Evolutionary conservation across 2,113 vertebrate genomes (phyloP), one percentile per base, ranked within the genome.

Genomic region (Nesoenas mayeri): DNA sequence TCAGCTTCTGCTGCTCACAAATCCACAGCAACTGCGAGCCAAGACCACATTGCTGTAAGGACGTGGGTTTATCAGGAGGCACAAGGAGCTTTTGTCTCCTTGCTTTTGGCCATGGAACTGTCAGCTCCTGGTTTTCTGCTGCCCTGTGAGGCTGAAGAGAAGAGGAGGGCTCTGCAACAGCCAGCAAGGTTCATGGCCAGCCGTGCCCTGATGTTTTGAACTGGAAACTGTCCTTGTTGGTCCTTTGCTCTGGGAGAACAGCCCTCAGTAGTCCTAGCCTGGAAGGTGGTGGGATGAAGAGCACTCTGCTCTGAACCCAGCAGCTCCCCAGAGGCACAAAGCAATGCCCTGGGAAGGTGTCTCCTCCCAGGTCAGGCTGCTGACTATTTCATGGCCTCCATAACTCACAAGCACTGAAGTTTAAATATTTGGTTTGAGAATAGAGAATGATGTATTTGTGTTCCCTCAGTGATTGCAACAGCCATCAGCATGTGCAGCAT

Each of bases 401-500:
- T 62, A 88, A n/a, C 36, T 40, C 40, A 6, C 14, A 34, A 61
- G 10, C 34, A 53, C 42, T 5, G 3, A 66, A 64, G 42, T 11
- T 8, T 64, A 58, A 66, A 69, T 58, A n/a, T 54, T 42, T n/a
- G 12, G 2, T 0, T 36, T 93, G 71, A 64, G 53, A 64, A 44
- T 12, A 21, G 36, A 70, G 51, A 66, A 62, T 1, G 0, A 58
- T 18, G 15, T 50, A 38, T 25, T 85, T 54, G 47, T 11, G 1
- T 42, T 85, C 85, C 57, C 15, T 6, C 56, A 73, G 26, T 25
- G 15, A 67, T 66, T 64, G 53, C 0, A 0, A 32, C n/a, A 70
- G 16, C 58, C 0, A 0, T 29, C n/a, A 70, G 16, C 51, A 13
- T 5, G 51, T 70, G 47, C 61, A 31, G 80, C 17, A 7, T 6